These are phyloP conservation scores for Chelonoidis abingdonii DNA, from an alignment of 2,113 vertebrate species.

Conservation along the genomic window DNA sequence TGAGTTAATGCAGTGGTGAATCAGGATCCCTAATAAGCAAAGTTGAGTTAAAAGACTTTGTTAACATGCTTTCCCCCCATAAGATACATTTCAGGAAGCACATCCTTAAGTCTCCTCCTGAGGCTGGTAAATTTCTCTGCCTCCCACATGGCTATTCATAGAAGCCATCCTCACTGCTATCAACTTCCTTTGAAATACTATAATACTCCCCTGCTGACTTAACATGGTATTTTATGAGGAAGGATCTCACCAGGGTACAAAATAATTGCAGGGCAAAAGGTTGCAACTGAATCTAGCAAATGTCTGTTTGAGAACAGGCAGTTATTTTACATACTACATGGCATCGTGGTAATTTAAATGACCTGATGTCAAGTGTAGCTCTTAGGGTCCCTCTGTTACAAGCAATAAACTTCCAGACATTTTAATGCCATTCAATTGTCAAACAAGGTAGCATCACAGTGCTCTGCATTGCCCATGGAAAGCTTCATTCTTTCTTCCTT, in stretches of 20 bases:
- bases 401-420: slow-evolving; percentile 63
- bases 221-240: background rate
- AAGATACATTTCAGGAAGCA: background rate
- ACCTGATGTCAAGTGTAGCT: slow-evolving; percentile 13
- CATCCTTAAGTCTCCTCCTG: background rate
- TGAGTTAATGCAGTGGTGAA: background rate
- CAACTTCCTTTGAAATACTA: background rate
- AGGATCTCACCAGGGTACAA: slow-evolving; percentile 16
- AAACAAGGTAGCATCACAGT: slow-evolving; percentile 54
- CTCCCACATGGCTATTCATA: background rate
- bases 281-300: background rate
- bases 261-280: background rate
- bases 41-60: background rate
- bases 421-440: slow-evolving; percentile 56
- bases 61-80: background rate
- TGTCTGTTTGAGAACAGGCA: slow-evolving; percentile 38
- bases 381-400: slow-evolving; percentile 38
- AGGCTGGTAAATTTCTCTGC: background rate
- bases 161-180: fast-evolving
- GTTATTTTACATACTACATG: slow-evolving; percentile 5
- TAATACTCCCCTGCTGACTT: slow-evolving; percentile 26
- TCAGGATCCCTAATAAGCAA: background rate
- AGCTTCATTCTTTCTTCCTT: slow-evolving; percentile 25
- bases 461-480: background rate
- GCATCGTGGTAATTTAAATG: slow-evolving; percentile 46